Evolutionary conservation across 2,888 invertebrate species (phyloP).

Genomic region (Bugulina stolonifera): DNA sequence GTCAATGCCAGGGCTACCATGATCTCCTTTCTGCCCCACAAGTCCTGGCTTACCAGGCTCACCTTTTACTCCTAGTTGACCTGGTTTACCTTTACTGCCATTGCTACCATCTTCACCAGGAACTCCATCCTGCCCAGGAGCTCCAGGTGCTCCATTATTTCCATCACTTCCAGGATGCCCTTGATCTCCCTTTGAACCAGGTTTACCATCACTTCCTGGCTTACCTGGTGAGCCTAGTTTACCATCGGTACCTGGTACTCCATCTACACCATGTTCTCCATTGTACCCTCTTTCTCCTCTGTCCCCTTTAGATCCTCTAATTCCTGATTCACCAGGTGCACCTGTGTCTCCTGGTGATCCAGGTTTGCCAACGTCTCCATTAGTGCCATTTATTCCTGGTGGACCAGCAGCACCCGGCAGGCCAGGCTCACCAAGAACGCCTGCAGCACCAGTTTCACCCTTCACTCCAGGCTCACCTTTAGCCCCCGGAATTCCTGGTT

Average conservation of each 20-base stretch:
- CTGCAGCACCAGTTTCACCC: not conserved
- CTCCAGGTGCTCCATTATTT: not conserved
- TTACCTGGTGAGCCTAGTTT: not conserved
- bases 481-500: not conserved
- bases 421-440: not conserved
- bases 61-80: no score
- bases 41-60: slow-evolving; percentile 24
- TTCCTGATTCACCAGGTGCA: slow-evolving; percentile 26
- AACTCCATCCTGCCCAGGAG: not conserved
- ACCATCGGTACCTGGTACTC: slow-evolving; percentile 4
- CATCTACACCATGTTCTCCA: not conserved
- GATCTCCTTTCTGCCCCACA: slow-evolving; percentile 22
- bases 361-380: no score
- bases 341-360: slow-evolving; percentile 8
- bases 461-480: not conserved
- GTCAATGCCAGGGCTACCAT: slow-evolving; percentile 20
- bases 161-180: slow-evolving; percentile 3
- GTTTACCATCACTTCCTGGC: not conserved
- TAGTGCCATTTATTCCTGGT: not conserved
- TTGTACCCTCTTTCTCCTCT: slow-evolving; percentile 26
- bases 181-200: not conserved
- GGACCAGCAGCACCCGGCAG: not conserved
- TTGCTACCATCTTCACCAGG: no score
- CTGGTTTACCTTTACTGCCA: no score
- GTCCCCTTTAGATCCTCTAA: slow-evolving; percentile 23